phyloP scores from a whole-genome alignment of 2,888 invertebrate species.

The Deilephila elpenor region DNA sequence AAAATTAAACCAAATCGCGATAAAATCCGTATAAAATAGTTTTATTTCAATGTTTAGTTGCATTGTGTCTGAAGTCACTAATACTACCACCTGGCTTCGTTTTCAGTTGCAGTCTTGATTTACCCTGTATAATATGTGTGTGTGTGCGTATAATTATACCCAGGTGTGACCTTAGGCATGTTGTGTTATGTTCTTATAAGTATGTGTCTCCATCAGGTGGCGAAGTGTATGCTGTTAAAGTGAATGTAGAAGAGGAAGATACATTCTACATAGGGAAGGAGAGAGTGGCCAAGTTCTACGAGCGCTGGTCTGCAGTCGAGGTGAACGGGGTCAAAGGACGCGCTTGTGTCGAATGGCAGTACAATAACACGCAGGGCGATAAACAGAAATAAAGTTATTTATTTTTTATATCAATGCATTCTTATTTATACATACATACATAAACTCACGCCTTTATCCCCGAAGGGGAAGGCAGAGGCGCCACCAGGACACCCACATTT shows the following conservation, averaged over 20 bases:
- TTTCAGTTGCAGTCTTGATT: no score
- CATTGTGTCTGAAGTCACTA: no score
- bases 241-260: slow-evolving; percentile 81
- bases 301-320: slow-evolving; percentile 83
- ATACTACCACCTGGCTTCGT: no score
- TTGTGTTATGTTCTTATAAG: not conserved
- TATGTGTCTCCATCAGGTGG: slow-evolving; percentile 68
- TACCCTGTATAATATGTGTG: no score
- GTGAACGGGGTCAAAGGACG: slow-evolving; percentile 87
- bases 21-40: no score
- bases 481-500: no score
- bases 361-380: slow-evolving; percentile 72
- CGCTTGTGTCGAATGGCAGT: slow-evolving; percentile 88
- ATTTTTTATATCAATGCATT: not conserved
- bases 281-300: slow-evolving; percentile 84
- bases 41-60: no score
- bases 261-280: slow-evolving; percentile 85
- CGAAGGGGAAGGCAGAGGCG: no score
- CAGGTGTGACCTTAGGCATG: no score
- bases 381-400: slow-evolving; percentile 29
- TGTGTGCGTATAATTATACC: no score
- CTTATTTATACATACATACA: not conserved
- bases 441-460: no score
- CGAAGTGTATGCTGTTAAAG: slow-evolving; percentile 77
- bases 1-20: no score